Base-by-base conservation (phyloP, 2,888 invertebrate species). In the Arenicola marina region DNA sequence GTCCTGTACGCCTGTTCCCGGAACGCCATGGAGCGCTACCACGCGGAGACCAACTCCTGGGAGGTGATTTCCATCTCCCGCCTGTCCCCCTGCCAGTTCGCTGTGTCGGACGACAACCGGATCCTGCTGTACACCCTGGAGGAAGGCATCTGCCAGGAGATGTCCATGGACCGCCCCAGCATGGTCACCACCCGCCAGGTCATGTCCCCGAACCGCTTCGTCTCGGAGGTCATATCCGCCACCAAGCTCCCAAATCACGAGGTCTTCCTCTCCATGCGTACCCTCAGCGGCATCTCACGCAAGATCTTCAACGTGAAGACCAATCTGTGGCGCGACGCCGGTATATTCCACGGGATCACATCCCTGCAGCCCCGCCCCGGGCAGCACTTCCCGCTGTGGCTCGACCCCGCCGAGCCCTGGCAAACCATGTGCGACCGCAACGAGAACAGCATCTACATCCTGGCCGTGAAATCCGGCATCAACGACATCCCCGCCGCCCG, bases 301-400 rank as follows among this genome's bases (percentile, higher is more conserved):
- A 63, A 66, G 61, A 63, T 68, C 29, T 60, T 68, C 55, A 67
- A 66, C 43, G 59, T 68, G 11, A 63, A 60, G 45, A 63, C 61
- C 4, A 63, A 66, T 61, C 61, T 61, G 34, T 68, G 68, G 68
- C 60, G 62, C 21, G 68, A 66, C 33, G 64, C 56, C 4, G 55
- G 34, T 53, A 56, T 68, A 26, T 61, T 24, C 34, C 54, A 57
- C 26, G 62, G 62, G 21, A 43, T 32, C 21, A 33, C 58, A 1
- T 18, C 55, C n/a, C 28, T 63, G 4, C 56, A 66, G 44, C 48
- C 68, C 1, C 58, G 56, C 28, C 59, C 56, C 18, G 63, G 68
- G 7, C 51, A 59, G n/a, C 51, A 61, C 7, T 63, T 54, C 43
- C 63, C 65, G 2, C 55, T 29, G n/a, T 63, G 68, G 32, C 31